Conservation (phyloP, 2,888 invertebrate genomes). For the Drosophila tanythrix region DNA sequence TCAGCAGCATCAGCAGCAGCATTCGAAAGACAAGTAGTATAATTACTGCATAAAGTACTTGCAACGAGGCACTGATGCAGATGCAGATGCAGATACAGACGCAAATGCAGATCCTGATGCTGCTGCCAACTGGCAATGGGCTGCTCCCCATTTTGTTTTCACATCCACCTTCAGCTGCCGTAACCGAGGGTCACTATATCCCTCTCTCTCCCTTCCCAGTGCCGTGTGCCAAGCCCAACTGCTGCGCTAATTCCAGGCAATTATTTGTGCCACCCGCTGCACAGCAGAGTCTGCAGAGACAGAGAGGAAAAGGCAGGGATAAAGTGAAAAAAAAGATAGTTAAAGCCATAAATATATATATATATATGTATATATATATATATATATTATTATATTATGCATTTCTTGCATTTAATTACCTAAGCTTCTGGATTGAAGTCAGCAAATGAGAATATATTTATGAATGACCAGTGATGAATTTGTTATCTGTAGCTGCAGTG, state of each 20-base stretch:
- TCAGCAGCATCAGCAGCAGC: constrained; percentile 14
- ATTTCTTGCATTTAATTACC: not conserved
- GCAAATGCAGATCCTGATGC: constrained; percentile 12
- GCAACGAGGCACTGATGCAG: constrained; percentile 62
- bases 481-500: not conserved
- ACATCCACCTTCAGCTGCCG: not conserved
- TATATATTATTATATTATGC: not conserved
- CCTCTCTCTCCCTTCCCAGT: not conserved
- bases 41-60: constrained; percentile 80
- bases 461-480: not conserved
- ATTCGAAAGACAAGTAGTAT: constrained; percentile 72
- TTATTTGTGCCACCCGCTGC: constrained; percentile 70
- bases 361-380: not conserved
- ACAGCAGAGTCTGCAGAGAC: constrained; percentile 29
- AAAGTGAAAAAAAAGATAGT: not conserved
- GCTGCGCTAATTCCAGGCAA: constrained; percentile 77
- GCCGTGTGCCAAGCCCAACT: constrained; percentile 38
- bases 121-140: constrained; percentile 26
- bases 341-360: not conserved
- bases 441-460: not conserved
- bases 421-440: not conserved
- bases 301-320: not conserved
- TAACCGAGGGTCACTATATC: constrained; percentile 16
- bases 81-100: constrained; percentile 11
- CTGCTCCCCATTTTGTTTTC: constrained; percentile 1